These are phyloP conservation scores for Dioctria rufipes DNA, from an alignment of 2,888 invertebrate genomes.

Conservation along the genomic window DNA sequence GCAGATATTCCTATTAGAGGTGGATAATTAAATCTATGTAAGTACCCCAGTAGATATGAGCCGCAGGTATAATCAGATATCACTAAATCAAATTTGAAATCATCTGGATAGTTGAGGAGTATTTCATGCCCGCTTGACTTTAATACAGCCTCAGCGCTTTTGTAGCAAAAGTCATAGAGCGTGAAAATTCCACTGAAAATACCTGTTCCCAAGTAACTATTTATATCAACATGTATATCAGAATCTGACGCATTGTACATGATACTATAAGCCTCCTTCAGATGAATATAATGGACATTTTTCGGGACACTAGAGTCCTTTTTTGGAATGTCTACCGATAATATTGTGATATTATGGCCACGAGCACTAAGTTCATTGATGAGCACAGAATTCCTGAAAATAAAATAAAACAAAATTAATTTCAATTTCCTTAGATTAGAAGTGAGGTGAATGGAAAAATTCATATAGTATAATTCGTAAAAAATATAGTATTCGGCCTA, in stretches of 20 bases:
- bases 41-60: slow-evolving; percentile 65
- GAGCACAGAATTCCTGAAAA: slow-evolving; percentile 62
- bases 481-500: too few relatives aligned
- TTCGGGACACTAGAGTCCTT: slow-evolving; percentile 58
- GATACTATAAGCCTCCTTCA: slow-evolving; percentile 62
- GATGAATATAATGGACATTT: slow-evolving; percentile 63
- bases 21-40: slow-evolving; percentile 65
- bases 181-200: slow-evolving; percentile 55
- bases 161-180: slow-evolving; percentile 59
- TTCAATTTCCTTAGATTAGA: too few relatives aligned
- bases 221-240: slow-evolving; percentile 52
- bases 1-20: slow-evolving; percentile 65
- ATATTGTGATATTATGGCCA: slow-evolving; percentile 63
- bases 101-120: slow-evolving; percentile 63
- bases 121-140: slow-evolving; percentile 62
- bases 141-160: slow-evolving; percentile 48
- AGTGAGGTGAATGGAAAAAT: too few relatives aligned
- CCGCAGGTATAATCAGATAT: slow-evolving; percentile 66
- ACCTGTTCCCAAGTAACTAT: slow-evolving; percentile 55
- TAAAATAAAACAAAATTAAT: background rate
- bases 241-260: slow-evolving; percentile 47
- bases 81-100: slow-evolving; percentile 67
- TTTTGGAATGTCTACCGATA: slow-evolving; percentile 62
- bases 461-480: too few relatives aligned
- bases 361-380: slow-evolving; percentile 60